Evolutionary conservation across 2,113 vertebrate genomes (phyloP).

Genomic region (Struthidea cinerea): DNA sequence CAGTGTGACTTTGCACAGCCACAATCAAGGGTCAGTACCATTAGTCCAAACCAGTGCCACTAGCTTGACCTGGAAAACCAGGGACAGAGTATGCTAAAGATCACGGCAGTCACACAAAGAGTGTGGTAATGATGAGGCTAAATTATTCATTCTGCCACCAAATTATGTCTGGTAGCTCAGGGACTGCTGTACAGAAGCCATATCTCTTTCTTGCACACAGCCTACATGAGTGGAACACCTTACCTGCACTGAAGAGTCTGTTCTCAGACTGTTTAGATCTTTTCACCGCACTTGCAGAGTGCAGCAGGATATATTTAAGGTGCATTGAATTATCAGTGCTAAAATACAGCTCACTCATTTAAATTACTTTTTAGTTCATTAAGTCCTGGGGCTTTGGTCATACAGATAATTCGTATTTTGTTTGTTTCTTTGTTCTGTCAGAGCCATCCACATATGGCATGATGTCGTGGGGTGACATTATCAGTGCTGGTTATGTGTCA

Average conservation of each 20-base stretch:
- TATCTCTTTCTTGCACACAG: not conserved
- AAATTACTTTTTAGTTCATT: not conserved
- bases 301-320: not conserved
- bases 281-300: not conserved
- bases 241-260: not conserved
- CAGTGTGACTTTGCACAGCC: not conserved
- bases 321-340: not conserved
- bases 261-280: not conserved
- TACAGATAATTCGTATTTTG: not conserved
- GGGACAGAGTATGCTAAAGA: not conserved
- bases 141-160: not conserved
- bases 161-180: not conserved
- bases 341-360: not conserved
- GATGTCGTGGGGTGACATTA: not conserved
- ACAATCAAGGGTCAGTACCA: not conserved
- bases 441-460: not conserved
- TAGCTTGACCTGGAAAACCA: not conserved
- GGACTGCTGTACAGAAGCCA: not conserved
- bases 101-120: not conserved
- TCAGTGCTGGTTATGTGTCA: not conserved
- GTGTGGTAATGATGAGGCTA: not conserved
- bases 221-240: not conserved
- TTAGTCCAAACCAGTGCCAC: not conserved
- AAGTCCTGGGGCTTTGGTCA: not conserved
- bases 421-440: not conserved